Evolutionary conservation across 2,888 invertebrate genomes (phyloP).

Genomic region (Scaptomyza tumidula): DNA sequence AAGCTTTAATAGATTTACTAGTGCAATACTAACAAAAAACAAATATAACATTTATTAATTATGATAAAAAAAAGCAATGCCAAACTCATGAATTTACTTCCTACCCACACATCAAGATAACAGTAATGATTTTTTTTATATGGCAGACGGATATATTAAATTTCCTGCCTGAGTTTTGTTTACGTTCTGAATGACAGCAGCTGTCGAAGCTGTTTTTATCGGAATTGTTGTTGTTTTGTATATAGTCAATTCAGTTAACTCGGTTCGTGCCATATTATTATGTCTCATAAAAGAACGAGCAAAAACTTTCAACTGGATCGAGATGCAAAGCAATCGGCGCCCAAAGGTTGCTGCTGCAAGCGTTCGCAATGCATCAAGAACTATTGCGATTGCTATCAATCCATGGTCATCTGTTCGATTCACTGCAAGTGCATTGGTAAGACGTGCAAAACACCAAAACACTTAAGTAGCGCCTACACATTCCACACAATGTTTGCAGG

Average conservation of each 20-base stretch:
- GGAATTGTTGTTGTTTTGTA: conserved; percentile 19
- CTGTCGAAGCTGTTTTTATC: neutral
- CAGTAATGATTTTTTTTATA: neutral
- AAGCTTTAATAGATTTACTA: conserved; percentile 76
- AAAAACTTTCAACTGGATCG: conserved; percentile 21
- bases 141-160: neutral
- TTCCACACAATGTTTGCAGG: conserved; percentile 21
- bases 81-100: conserved; percentile 8
- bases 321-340: conserved; percentile 22
- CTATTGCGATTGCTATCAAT: conserved; percentile 73
- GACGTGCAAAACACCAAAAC: neutral
- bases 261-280: neutral
- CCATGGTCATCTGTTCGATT: conserved; percentile 59
- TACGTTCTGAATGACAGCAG: conserved; percentile 19
- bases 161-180: neutral
- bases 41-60: conserved; percentile 38
- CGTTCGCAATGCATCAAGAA: conserved; percentile 72
- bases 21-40: conserved; percentile 45
- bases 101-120: neutral
- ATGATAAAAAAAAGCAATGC: neutral
- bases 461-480: neutral
- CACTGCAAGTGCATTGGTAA: conserved; percentile 67
- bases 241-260: neutral
- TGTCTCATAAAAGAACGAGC: conserved; percentile 20
- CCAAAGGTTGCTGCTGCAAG: conserved; percentile 68